Percentiles rank a stretch among this genome's conserved stretches.
phyloP scores from a whole-genome alignment of 2,888 invertebrate species.

The Pterostichus niger region DNA sequence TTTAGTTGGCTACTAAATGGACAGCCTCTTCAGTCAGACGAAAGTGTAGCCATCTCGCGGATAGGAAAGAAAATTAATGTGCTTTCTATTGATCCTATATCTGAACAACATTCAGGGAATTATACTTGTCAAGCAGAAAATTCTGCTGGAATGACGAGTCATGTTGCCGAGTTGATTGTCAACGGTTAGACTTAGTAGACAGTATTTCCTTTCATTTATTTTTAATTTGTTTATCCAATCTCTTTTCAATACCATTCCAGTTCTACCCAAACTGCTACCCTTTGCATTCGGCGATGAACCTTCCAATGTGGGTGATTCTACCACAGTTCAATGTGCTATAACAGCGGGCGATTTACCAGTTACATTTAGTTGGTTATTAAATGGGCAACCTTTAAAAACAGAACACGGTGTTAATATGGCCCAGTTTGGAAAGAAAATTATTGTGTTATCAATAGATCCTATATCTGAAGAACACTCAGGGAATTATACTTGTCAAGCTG shows the following conservation, averaged over 20 bases:
- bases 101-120: conserved; percentile 82
- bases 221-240: no score
- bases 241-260: conserved; percentile 60
- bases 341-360: conserved; percentile 83
- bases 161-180: conserved; percentile 81
- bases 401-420: conserved; percentile 77
- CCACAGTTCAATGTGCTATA: conserved; percentile 81
- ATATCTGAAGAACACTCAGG: conserved; percentile 82
- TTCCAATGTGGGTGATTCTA: conserved; percentile 80
- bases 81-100: conserved; percentile 80
- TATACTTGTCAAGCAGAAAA: conserved; percentile 84
- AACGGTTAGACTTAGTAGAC: conserved; percentile 83
- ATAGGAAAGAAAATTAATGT: conserved; percentile 83
- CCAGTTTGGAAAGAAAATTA: conserved; percentile 81
- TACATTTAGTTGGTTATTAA: conserved; percentile 83
- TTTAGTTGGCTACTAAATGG: conserved; percentile 87
- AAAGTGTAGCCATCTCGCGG: conserved; percentile 80
- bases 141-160: conserved; percentile 80
- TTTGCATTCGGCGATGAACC: conserved; percentile 82
- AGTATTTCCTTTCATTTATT: no score
- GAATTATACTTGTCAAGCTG: conserved; percentile 82
- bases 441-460: conserved; percentile 81
- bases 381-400: conserved; percentile 77
- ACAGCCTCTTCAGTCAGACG: conserved; percentile 79
- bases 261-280: conserved; percentile 69